Conservation (phyloP, 2,113 vertebrate species). For the Copsychus sechellarum region DNA sequence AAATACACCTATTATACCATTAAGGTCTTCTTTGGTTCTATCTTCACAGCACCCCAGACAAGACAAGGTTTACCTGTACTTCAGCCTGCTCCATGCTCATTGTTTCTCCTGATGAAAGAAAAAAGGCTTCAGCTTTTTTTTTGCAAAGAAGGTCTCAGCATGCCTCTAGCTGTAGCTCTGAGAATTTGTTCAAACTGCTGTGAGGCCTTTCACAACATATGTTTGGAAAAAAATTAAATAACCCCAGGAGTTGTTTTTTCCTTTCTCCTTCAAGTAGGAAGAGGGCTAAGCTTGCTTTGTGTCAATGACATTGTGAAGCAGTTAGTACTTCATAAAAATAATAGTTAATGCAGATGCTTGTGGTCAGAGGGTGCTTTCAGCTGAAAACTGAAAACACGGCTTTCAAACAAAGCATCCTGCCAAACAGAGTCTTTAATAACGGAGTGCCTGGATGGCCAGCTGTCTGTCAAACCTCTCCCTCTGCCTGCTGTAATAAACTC, state of each 20-base stretch:
- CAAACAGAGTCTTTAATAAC: slow-evolving; percentile 15
- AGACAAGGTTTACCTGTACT: neutral
- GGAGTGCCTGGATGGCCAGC: neutral
- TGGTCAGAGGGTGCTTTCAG: slow-evolving; percentile 21
- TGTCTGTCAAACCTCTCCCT: slow-evolving; percentile 33
- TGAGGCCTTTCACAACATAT: slow-evolving; percentile 17
- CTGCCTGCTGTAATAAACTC: slow-evolving; percentile 17
- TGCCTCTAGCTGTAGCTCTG: slow-evolving; percentile 21
- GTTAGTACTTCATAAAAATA: slow-evolving; percentile 37
- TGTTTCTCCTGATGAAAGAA: slow-evolving; percentile 3
- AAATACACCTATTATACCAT: neutral
- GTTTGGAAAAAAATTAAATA: slow-evolving; percentile 45
- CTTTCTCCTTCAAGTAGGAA: slow-evolving; percentile 20
- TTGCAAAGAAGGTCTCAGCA: slow-evolving; percentile 20
- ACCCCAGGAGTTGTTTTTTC: slow-evolving; percentile 2
- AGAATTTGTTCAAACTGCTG: slow-evolving; percentile 9
- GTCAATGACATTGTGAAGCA: slow-evolving; percentile 30
- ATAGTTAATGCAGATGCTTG: slow-evolving; percentile 30
- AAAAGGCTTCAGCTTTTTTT: slow-evolving; percentile 1
- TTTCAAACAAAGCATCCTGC: slow-evolving; percentile 29
- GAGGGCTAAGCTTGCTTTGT: slow-evolving; percentile 22
- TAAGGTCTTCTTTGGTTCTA: neutral
- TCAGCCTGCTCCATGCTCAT: neutral
- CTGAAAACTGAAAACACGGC: neutral
- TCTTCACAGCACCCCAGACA: neutral